A percentile compares a stretch with the other conserved stretches of the same genome.
Evolutionary conservation across 2,888 invertebrate genomes (phyloP).

Genomic region (Dimorphilus gyrociliatus): DNA sequence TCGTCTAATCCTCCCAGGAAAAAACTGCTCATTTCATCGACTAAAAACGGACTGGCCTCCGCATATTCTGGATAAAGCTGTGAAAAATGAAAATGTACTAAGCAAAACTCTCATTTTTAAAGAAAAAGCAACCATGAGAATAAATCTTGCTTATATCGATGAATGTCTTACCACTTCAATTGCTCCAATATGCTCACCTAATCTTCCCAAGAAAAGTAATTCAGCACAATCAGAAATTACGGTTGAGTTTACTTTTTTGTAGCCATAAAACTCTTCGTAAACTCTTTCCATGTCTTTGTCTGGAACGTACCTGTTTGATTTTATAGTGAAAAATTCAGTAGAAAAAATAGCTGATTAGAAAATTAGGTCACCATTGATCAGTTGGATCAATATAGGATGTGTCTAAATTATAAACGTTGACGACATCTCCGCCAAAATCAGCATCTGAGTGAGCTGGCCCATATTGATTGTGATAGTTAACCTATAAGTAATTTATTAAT

Average conservation of each 20-base stretch:
- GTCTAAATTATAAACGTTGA: conserved; percentile 16
- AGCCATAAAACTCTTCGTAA: conserved; percentile 21
- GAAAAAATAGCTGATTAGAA: no score
- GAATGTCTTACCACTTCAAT: conserved; percentile 11
- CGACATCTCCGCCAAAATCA: conserved; percentile 26
- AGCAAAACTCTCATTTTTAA: neutral
- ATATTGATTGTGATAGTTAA: conserved; percentile 27
- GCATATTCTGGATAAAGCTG: conserved; percentile 19
- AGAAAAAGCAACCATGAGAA: neutral
- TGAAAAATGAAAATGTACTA: conserved; percentile 1
- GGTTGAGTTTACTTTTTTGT: conserved; percentile 12
- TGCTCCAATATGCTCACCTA: conserved; percentile 15
- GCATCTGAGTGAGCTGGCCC: conserved; percentile 21
- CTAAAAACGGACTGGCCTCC: conserved; percentile 21
- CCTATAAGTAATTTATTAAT: conserved; percentile 13
- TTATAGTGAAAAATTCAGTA: conserved; percentile 3
- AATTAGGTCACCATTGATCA: conserved; percentile 20
- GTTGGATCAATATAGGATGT: conserved; percentile 13
- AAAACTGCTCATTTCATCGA: conserved; percentile 22
- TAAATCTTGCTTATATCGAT: neutral
- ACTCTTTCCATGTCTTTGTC: conserved; percentile 21
- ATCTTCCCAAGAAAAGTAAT: conserved; percentile 18
- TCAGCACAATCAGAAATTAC: conserved; percentile 20
- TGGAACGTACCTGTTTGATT: conserved; percentile 22
- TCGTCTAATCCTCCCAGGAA: conserved; percentile 30